phyloP scores from a whole-genome alignment of 2,888 invertebrate genomes.

The Terebella lapidaria region DNA sequence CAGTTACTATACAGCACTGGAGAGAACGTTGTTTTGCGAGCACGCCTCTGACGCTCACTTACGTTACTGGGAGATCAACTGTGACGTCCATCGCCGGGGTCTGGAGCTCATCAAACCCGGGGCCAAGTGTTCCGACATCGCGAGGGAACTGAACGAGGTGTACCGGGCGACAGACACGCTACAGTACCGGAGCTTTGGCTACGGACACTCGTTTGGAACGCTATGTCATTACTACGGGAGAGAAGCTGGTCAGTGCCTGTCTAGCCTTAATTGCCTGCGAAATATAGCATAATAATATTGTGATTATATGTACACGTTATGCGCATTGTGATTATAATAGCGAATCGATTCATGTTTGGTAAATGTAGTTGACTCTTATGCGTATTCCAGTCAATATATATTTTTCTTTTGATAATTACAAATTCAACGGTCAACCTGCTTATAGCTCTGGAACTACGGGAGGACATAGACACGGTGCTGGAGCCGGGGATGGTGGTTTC shows the following conservation, averaged over 20 bases:
- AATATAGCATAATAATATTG: background rate
- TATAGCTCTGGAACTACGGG: constrained; percentile 19
- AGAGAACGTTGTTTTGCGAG: constrained; percentile 21
- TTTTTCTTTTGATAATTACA: too few relatives aligned
- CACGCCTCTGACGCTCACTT: constrained; percentile 15
- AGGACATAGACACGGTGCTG: constrained; percentile 21
- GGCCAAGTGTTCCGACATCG: constrained; percentile 16
- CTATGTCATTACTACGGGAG: constrained; percentile 22
- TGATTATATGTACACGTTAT: too few relatives aligned
- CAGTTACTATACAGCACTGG: constrained; percentile 23
- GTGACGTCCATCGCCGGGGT: constrained; percentile 17
- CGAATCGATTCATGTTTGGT: too few relatives aligned
- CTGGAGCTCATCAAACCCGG: constrained; percentile 17
- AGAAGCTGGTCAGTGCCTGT: constrained; percentile 18
- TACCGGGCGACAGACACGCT: constrained; percentile 12
- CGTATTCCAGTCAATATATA: too few relatives aligned
- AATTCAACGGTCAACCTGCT: too few relatives aligned
- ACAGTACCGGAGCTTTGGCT: constrained; percentile 22
- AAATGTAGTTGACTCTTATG: too few relatives aligned
- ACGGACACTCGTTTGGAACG: constrained; percentile 22
- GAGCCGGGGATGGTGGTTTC: constrained; percentile 20
- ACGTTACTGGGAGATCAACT: constrained; percentile 16
- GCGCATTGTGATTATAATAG: too few relatives aligned
- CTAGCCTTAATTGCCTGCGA: background rate
- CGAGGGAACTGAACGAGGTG: constrained; percentile 19